Base-by-base conservation (phyloP, 2,888 invertebrate species). In the Parascotia fuliginaria region DNA sequence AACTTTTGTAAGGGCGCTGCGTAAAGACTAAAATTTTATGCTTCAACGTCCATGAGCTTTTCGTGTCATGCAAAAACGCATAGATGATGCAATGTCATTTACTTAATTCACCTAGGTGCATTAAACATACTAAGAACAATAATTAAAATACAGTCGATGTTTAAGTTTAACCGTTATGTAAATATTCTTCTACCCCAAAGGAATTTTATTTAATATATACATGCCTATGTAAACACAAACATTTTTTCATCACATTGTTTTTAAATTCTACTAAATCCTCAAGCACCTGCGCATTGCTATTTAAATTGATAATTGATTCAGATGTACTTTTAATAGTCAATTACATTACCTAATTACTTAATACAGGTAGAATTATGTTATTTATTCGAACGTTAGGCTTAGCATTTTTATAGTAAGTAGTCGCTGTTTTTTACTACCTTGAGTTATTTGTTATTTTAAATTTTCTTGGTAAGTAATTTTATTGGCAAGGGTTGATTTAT, bases 211-310 rank as follows among this genome's bases (percentile, higher is more conserved):
- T n/a, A n/a, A n/a, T n/a, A n/a, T n/a, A n/a, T n/a, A n/a, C n/a
- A n/a, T 19, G 19, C 19, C 5, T 19, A 19, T 5, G 38, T 14
- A 27, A n/a, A n/a, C n/a, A n/a, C n/a, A 39, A n/a, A 13, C 24
- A 3, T 43, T 60, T 64, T 39, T 64, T 46, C 39, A 44, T 6
- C 24, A 55, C 50, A 55, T 55, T 60, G 60, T 60, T 60, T 64
- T 50, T n/a, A 60, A 60, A 54, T 60, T 60, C 60, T 34, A 43
- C 41, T 46, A 60, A 60, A 65, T 60, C 46, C 45, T 46, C 60
- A 60, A 49, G 43, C 60, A 60, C 50, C 66, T 61, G 62, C 62
- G 48, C 48, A 52, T 52, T 65, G 65, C 60, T 49, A 65, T 62
- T 65, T 55, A 55, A 68, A 64, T 60, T 64, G 65, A 55, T 64